A percentile compares a stretch with the other conserved stretches of the same genome.
Conservation (phyloP, 2,113 vertebrate species). For the Microcebus jonahi region DNA sequence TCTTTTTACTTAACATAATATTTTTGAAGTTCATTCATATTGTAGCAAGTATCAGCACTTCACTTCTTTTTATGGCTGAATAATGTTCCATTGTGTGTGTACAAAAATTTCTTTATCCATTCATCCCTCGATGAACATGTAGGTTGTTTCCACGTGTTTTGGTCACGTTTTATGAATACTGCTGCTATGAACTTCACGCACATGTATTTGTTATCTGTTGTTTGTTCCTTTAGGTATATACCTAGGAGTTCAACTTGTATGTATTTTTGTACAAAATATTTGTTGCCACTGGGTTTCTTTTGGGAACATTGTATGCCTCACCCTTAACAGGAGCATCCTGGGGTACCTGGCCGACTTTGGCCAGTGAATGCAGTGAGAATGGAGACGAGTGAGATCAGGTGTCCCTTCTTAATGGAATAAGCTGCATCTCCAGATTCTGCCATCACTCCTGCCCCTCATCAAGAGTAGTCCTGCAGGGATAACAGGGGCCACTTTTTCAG, state of each 20-base stretch:
- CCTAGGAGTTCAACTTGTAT: background rate
- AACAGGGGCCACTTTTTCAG: background rate
- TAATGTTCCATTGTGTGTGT: background rate
- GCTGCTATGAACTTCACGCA: background rate
- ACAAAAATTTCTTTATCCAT: background rate
- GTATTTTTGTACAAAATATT: background rate
- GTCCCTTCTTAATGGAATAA: background rate
- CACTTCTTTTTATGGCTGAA: background rate
- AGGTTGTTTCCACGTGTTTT: background rate
- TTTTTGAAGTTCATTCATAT: background rate
- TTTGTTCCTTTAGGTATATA: background rate
- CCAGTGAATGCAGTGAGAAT: background rate
- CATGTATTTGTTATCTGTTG: background rate
- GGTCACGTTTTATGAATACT: background rate
- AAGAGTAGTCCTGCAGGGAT: background rate
- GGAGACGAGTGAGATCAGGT: background rate
- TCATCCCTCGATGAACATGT: background rate
- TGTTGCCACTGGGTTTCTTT: background rate
- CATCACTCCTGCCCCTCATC: background rate
- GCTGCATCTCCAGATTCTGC: background rate
- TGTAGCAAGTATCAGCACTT: background rate
- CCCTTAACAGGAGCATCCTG: background rate
- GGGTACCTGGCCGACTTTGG: background rate
- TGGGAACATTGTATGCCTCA: rapidly evolving
- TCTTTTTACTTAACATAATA: background rate